A percentile compares a stretch with the other conserved stretches of the same genome.
Conservation (phyloP, 2,113 vertebrate species). For the Todiramphus saurophagus region DNA sequence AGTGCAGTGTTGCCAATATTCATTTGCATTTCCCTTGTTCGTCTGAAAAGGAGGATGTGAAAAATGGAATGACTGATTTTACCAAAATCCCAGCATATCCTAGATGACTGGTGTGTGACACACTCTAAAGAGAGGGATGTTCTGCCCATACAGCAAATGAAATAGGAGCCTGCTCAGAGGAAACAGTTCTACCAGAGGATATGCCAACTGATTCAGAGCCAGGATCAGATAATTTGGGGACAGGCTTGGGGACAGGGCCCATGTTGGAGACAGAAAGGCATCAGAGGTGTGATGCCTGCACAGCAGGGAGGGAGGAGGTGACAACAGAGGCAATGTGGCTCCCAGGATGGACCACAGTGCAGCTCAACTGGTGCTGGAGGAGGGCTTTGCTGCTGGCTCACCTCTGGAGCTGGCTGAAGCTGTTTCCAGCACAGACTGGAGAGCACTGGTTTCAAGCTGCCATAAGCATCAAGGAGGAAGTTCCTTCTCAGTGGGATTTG, state of each 20-base stretch:
- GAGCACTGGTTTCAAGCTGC: not conserved
- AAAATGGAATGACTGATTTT: not conserved
- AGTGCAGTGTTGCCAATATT: not conserved
- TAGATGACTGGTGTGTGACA: not conserved
- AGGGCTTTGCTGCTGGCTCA: not conserved
- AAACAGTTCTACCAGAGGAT: not conserved
- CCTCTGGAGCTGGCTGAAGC: not conserved
- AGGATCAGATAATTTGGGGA: rapidly evolving
- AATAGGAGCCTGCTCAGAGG: not conserved
- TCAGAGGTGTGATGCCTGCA: not conserved
- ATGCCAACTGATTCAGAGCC: not conserved
- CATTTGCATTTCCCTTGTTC: not conserved
- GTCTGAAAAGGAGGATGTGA: not conserved
- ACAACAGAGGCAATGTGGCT: not conserved
- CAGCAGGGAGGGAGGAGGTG: not conserved
- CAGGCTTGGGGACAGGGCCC: not conserved
- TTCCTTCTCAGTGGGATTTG: not conserved
- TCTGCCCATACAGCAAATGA: not conserved
- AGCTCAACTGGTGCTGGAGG: rapidly evolving
- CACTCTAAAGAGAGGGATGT: not conserved
- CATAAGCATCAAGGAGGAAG: not conserved
- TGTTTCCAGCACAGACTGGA: not conserved
- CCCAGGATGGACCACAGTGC: not conserved
- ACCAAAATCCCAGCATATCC: not conserved
- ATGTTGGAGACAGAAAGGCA: not conserved